Conservation (phyloP, 2,888 invertebrate species). For the Cantharis nigra region DNA sequence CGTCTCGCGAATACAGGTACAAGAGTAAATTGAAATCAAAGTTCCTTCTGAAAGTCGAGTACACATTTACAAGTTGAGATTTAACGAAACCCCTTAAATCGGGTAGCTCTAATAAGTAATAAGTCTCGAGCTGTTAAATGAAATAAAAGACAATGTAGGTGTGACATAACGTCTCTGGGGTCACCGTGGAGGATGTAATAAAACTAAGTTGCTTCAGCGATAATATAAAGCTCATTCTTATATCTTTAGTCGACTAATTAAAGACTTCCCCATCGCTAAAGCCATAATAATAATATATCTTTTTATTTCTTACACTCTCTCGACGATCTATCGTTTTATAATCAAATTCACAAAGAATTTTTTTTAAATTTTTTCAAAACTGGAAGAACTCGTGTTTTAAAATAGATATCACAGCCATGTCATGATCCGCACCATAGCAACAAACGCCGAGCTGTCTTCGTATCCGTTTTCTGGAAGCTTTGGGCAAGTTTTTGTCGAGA, state of each 20-base stretch:
- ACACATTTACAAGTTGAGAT: slow-evolving; percentile 21
- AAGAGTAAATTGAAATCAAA: slow-evolving; percentile 40
- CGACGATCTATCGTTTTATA: background rate
- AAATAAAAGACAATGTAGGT: slow-evolving; percentile 43
- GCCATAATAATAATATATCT: background rate
- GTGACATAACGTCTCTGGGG: slow-evolving; percentile 39
- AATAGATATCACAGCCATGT: background rate
- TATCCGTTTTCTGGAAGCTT: slow-evolving; percentile 31
- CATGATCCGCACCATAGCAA: slow-evolving; percentile 21
- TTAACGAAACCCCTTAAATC: slow-evolving; percentile 38
- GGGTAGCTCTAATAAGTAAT: slow-evolving; percentile 38
- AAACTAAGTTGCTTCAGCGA: slow-evolving; percentile 39
- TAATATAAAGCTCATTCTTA: slow-evolving; percentile 31
- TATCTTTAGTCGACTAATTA: slow-evolving; percentile 18
- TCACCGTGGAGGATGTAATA: slow-evolving; percentile 34
- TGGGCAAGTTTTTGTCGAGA: slow-evolving; percentile 36
- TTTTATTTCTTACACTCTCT: background rate
- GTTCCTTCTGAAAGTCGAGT: slow-evolving; percentile 36
- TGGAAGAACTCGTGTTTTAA: background rate
- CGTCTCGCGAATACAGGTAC: slow-evolving; percentile 13
- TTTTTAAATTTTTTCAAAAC: too few species aligned
- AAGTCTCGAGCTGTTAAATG: slow-evolving; percentile 39
- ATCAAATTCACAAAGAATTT: background rate
- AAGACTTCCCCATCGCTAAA: background rate
- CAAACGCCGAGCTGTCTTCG: slow-evolving; percentile 20